Conservation (phyloP, 2,113 vertebrate genomes). For the Herpailurus yagouaroundi region DNA sequence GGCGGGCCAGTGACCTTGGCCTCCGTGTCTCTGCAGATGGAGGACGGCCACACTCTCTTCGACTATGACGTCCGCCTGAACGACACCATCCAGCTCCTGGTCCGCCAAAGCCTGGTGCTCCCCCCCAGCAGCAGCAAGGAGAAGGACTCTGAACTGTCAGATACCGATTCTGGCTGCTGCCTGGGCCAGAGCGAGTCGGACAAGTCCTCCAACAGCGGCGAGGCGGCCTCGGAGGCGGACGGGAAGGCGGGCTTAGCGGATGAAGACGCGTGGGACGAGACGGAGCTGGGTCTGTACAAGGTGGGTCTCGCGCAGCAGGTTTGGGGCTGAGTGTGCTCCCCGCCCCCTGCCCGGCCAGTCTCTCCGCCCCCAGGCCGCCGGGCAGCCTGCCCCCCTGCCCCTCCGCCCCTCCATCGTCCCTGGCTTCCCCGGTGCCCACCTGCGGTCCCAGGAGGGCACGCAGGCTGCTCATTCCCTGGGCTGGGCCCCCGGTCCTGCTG, state of each 20-base stretch:
- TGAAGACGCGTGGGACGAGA: conserved; percentile 79
- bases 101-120: conserved; percentile 87
- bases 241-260: conserved; percentile 82
- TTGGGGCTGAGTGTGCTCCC: neutral
- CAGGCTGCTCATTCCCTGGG: neutral
- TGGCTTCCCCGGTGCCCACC: neutral
- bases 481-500: fast-evolving
- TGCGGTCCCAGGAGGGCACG: fast-evolving
- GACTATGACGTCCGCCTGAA: conserved; percentile 96
- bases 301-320: conserved; percentile 69
- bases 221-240: conserved; percentile 87
- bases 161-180: conserved; percentile 96
- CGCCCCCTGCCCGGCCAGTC: neutral
- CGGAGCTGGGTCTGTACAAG: conserved; percentile 93
- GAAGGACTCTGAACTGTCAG: conserved; percentile 93
- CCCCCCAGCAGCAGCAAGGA: conserved; percentile 84
- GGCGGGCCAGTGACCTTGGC: neutral
- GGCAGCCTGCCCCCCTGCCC: neutral
- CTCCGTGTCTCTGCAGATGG: conserved; percentile 89
- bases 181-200: conserved; percentile 95
- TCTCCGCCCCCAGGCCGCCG: fast-evolving
- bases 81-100: conserved; percentile 95
- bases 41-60: conserved; percentile 96
- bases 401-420: no score
- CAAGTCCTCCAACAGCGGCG: conserved; percentile 93